A percentile compares a stretch with the other conserved stretches of the same genome.
phyloP scores from a whole-genome alignment of 2,797 vertebrate species.

The Argya squamiceps region DNA sequence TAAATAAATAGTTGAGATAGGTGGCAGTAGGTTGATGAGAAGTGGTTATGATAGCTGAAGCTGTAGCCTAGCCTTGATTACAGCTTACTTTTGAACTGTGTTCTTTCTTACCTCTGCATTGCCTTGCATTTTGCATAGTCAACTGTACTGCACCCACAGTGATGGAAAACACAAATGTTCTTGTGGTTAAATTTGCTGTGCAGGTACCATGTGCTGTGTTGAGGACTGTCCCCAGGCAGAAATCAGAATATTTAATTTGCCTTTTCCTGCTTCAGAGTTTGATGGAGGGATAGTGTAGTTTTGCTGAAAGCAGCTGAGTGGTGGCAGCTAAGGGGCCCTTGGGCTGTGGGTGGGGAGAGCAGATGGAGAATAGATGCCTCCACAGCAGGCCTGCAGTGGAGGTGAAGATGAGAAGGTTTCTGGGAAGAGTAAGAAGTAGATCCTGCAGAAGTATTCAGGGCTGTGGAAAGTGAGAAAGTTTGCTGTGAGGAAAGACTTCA shows the following conservation, averaged over 20 bases:
- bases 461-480: not conserved
- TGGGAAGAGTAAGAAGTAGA: not conserved
- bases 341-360: not conserved
- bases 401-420: not conserved
- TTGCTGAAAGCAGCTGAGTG: not conserved
- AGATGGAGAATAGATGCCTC: not conserved
- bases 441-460: not conserved
- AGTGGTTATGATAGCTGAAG: not conserved
- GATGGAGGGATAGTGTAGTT: not conserved
- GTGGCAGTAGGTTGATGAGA: not conserved
- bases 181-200: not conserved
- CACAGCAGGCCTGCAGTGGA: not conserved
- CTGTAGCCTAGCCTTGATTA: not conserved
- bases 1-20: not conserved
- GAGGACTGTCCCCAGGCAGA: not conserved
- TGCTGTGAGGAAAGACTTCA: not conserved
- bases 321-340: not conserved
- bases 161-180: not conserved
- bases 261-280: not conserved
- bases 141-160: rapidly evolving
- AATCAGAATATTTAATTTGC: not conserved
- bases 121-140: not conserved
- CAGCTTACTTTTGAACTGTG: not conserved
- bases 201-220: not conserved
- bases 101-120: not conserved